Evolutionary conservation across 2,888 invertebrate genomes (phyloP), one percentile per base, ranked within the genome.

Genomic region (Oxytorus armatus): DNA sequence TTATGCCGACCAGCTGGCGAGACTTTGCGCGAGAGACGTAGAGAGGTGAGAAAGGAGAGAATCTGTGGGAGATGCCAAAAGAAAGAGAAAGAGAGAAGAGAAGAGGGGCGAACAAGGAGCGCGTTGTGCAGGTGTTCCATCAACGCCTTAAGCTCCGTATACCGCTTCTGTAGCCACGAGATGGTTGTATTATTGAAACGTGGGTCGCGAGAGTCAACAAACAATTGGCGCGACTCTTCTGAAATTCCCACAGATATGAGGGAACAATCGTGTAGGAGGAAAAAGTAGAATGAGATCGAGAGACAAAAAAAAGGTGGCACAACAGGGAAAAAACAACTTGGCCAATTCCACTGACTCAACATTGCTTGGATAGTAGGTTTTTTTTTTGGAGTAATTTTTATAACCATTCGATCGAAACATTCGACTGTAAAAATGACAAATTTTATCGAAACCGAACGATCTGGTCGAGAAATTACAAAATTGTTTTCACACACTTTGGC

Each of bases 1-100:
- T 80, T 73, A 77, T 73, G 77, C 73, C 77, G 77, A 80, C 77
- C 80, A 80, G 80, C 80, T 80, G 80, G 77, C 80, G 80, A 80
- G 80, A 69, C 80, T 70, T 47, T 39, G 75, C 49, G 51, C 10
- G 65, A n/a, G n/a, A n/a, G n/a, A n/a, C n/a, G n/a, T n/a, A n/a
- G n/a, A n/a, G 63, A 63, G 66, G 79, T 51, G 63, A 63, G 25
- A 69, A n/a, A 68, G 23, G 49, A 49, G 77, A 72, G 57, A 61
- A 53, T 42, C 73, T 59, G 57, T 59, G 69, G 55, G 33, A 74
- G 53, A 51, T 57, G 16, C 23, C 25, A 21, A 29, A 25, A 44
- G 36, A 21, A 3, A 33, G 59, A 16, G 42, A 42, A 51, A 49
- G 72, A 33, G 66, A 77, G 55, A n/a, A 59, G 25, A 49, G 39